Percentiles rank a stretch among this genome's conserved stretches.
Conservation (phyloP, 2,797 vertebrate genomes). For the Malacoctenus gilli region DNA sequence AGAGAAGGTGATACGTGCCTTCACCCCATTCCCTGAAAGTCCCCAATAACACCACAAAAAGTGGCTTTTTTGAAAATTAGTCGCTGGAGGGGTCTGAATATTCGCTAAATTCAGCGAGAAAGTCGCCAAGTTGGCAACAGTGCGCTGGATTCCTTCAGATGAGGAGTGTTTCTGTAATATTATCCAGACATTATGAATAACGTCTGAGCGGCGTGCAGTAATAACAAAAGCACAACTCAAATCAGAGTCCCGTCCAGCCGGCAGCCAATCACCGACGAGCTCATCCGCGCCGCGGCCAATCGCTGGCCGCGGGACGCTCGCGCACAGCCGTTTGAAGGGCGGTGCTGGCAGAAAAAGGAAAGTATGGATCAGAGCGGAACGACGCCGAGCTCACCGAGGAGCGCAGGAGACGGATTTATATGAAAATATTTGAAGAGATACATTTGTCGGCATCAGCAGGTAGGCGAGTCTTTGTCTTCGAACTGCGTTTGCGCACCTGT, state of each 20-base stretch:
- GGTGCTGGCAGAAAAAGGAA: constrained; percentile 64
- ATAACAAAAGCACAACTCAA: constrained; percentile 83
- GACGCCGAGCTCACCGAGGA: background rate
- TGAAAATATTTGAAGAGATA: background rate
- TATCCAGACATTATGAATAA: constrained; percentile 70
- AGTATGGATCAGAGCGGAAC: constrained; percentile 50
- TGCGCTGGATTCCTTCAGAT: too few relatives aligned
- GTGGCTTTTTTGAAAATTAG: too few relatives aligned
- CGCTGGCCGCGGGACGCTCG: constrained; percentile 27
- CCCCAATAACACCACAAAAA: too few relatives aligned
- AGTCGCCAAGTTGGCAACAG: too few relatives aligned
- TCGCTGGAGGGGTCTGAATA: too few relatives aligned
- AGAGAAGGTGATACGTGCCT: too few relatives aligned
- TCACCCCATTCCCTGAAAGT: too few relatives aligned
- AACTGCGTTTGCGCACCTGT: background rate
- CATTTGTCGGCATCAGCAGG: background rate
- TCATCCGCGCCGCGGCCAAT: constrained; percentile 72
- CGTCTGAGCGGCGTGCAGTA: constrained; percentile 68
- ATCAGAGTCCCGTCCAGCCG: constrained; percentile 54
- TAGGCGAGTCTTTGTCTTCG: background rate
- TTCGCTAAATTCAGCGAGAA: too few relatives aligned
- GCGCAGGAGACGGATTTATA: background rate
- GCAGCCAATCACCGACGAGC: constrained; percentile 73
- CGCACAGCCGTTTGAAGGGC: constrained; percentile 72
- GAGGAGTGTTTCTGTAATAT: constrained; percentile 18